phyloP scores from a whole-genome alignment of 2,888 invertebrate species.

The Drosophila cognata region DNA sequence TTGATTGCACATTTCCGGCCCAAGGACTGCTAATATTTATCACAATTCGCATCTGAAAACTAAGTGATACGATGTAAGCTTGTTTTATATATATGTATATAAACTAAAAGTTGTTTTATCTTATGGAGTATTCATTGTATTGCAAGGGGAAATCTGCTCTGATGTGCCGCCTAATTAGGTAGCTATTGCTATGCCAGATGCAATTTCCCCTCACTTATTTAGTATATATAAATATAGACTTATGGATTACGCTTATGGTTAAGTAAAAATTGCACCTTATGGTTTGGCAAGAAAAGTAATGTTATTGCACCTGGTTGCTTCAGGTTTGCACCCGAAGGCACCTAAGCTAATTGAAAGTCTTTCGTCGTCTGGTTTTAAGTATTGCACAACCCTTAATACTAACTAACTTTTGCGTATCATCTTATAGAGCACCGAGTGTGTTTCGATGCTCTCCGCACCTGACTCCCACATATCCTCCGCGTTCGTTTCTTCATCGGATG shows the following conservation, averaged over 20 bases:
- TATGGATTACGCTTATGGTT: slow-evolving; percentile 2
- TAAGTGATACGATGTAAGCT: slow-evolving; percentile 59
- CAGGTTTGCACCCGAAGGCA: slow-evolving; percentile 12
- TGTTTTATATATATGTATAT: slow-evolving; percentile 25
- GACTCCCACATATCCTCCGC: slow-evolving; percentile 94
- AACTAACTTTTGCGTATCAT: slow-evolving; percentile 87
- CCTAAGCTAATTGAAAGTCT: slow-evolving; percentile 55
- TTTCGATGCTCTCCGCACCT: slow-evolving; percentile 94
- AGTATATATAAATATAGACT: neutral
- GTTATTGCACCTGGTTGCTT: slow-evolving; percentile 67
- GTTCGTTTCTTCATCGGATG: slow-evolving; percentile 88
- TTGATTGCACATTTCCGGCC: slow-evolving; percentile 85
- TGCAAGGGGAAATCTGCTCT: neutral
- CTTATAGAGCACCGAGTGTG: slow-evolving; percentile 94
- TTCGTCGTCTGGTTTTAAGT: slow-evolving; percentile 44
- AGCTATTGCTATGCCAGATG: slow-evolving; percentile 41
- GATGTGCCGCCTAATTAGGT: slow-evolving; percentile 13
- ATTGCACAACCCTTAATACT: slow-evolving; percentile 64
- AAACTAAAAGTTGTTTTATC: slow-evolving; percentile 14
- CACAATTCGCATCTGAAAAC: slow-evolving; percentile 82
- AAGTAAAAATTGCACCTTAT: slow-evolving; percentile 63
- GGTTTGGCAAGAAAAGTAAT: slow-evolving; percentile 72
- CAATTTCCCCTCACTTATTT: slow-evolving; percentile 18
- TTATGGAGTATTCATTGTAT: slow-evolving; percentile 35
- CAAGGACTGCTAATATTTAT: slow-evolving; percentile 84